phyloP scores from a whole-genome alignment of 2,113 vertebrate genomes.

The Serinus canaria region DNA sequence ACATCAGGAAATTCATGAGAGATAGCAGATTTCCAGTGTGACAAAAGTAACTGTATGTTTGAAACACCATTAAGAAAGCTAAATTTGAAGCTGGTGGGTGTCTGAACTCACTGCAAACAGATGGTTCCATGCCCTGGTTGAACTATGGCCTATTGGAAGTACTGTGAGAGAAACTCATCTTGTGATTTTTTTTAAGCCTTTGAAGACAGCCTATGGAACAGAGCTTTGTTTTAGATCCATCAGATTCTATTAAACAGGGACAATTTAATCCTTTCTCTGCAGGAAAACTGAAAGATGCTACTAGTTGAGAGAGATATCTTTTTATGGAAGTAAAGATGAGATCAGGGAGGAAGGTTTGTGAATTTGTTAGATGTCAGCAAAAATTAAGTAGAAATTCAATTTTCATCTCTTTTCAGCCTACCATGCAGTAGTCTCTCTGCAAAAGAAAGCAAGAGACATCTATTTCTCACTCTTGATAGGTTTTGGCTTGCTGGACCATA shows the following conservation, averaged over 20 bases:
- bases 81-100: background rate
- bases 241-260: background rate
- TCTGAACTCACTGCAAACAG: background rate
- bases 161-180: background rate
- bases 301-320: background rate
- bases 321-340: background rate
- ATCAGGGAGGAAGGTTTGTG: background rate
- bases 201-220: background rate
- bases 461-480: conserved; percentile 14
- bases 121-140: background rate
- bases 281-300: background rate
- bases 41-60: background rate
- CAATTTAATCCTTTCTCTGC: background rate
- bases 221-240: background rate
- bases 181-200: background rate
- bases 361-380: background rate
- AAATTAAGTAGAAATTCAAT: background rate
- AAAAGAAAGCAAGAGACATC: conserved; percentile 9
- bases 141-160: background rate
- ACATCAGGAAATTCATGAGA: background rate
- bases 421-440: background rate
- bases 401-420: conserved; percentile 9
- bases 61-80: background rate
- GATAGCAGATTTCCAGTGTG: background rate
- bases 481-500: conserved; percentile 46